Percentiles rank a stretch among this genome's conserved stretches.
Evolutionary conservation across 2,113 vertebrate species (phyloP).

Genomic region (Cinclus mexicanus): DNA sequence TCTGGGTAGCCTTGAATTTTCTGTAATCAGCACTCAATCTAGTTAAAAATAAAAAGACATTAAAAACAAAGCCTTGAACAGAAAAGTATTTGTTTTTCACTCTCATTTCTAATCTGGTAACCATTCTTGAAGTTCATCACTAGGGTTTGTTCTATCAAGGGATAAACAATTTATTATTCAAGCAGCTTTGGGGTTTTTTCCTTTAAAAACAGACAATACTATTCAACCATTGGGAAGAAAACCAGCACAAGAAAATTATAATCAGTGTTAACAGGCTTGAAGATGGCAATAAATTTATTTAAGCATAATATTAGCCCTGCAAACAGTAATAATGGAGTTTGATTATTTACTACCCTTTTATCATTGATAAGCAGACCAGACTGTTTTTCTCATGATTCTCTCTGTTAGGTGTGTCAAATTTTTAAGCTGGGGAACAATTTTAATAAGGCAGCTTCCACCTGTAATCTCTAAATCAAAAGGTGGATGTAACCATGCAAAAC

Average conservation of each 20-base stretch:
- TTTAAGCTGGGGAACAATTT: neutral
- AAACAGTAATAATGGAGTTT: constrained; percentile 15
- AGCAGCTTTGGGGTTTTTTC: neutral
- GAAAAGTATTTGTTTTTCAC: constrained; percentile 11
- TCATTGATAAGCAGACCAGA: neutral
- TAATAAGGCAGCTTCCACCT: neutral
- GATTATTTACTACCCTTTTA: neutral
- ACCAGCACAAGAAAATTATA: neutral
- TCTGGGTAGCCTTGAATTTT: constrained; percentile 55
- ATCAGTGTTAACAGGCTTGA: constrained; percentile 17
- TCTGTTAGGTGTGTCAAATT: neutral
- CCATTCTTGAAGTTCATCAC: constrained; percentile 18
- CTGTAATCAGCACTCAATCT: constrained; percentile 14
- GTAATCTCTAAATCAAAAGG: constrained; percentile 40
- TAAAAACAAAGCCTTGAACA: constrained; percentile 11
- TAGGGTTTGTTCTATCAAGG: constrained; percentile 19
- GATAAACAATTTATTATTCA: constrained; percentile 32
- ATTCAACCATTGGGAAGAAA: constrained; percentile 13
- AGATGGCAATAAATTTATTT: constrained; percentile 42
- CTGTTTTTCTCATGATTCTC: neutral
- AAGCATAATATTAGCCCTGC: neutral
- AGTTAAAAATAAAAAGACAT: constrained; percentile 42
- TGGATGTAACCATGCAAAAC: neutral
- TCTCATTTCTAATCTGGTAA: constrained; percentile 11
- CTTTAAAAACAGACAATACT: constrained; percentile 25